Evolutionary conservation across 2,113 vertebrate genomes (phyloP).

Genomic region (Syngnathus floridae): DNA sequence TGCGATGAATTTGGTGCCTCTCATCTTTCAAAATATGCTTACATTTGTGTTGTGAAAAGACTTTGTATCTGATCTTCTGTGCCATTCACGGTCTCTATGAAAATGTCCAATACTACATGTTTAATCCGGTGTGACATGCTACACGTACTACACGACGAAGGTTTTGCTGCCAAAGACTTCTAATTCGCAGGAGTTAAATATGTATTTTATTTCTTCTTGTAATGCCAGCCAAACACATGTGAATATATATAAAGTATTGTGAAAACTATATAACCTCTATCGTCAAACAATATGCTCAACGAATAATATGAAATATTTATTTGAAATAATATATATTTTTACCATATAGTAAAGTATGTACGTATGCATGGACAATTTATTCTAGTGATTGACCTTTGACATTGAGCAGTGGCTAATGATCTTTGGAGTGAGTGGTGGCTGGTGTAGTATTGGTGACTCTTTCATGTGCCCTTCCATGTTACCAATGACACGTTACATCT

Average conservation of each 20-base stretch:
- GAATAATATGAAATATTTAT: conserved; percentile 68
- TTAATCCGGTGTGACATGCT: conserved; percentile 41
- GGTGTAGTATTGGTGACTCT: conserved; percentile 36
- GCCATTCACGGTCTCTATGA: conserved; percentile 32
- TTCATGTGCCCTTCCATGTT: conserved; percentile 28
- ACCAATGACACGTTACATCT: conserved; percentile 20
- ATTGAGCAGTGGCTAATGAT: conserved; percentile 34
- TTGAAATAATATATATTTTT: conserved; percentile 71
- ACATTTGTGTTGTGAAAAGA: conserved; percentile 19
- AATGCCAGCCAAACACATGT: conserved; percentile 58
- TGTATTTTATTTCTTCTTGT: conserved; percentile 48
- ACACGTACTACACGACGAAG: background rate
- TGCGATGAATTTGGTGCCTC: conserved; percentile 1
- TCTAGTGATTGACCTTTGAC: conserved; percentile 33
- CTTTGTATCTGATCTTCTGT: conserved; percentile 51
- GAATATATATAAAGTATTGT: conserved; percentile 66
- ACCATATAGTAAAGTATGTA: conserved; percentile 66
- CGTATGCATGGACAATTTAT: conserved; percentile 65
- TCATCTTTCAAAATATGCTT: conserved; percentile 10
- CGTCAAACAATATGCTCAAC: conserved; percentile 59
- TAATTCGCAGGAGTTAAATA: conserved; percentile 46
- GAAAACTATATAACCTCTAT: conserved; percentile 63
- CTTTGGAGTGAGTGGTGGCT: conserved; percentile 57
- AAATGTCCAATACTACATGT: background rate
- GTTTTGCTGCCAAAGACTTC: conserved; percentile 54